Evolutionary conservation across 2,113 vertebrate genomes (phyloP), one percentile per base, ranked within the genome.

Genomic region (Acanthochromis polyacanthus): DNA sequence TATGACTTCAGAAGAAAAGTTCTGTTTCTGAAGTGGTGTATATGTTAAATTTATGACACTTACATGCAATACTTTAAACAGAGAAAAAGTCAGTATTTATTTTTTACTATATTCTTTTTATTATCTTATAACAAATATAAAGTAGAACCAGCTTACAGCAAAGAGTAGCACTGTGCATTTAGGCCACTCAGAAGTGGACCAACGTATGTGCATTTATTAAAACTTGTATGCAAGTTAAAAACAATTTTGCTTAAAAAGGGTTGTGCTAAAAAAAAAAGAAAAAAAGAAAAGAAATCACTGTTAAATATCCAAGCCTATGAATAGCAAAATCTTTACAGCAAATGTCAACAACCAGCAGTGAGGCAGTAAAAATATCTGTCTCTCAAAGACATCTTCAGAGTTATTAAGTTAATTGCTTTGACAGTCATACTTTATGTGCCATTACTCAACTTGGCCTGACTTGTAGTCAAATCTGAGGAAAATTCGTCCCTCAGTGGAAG

Each of bases 81-180:
- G 40, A 43, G 40, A 43, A 43, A 7, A 43, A 43, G 14, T 71
- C 12, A 17, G 55, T 7, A 57, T 40, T 28, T 0, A 2, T 48
- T 75, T 84, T 82, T 36, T 28, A 45, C 63, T 55, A 20, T 78
- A 53, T 66, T 57, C 0, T 60, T 38, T 88, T 90, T 84, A 88
- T 83, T 88, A 72, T 45, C 22, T 69, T 80, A 46, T 82, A 91
- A 87, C 69, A 87, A 75, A 78, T 82, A 83, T 64, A 85, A 83
- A 88, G 63, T 45, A 61, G 64, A 89, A 45, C 36, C 51, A 45
- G 71, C 75, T 77, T 66, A 78, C 66, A 85, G 60, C 32, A 40
- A 56, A 58, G 4, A 40, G 36, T 56, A 71, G 38, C 43, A 32
- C 43, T 80, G 71, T 71, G 57, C 51, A 48, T 53, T 32, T 20